Conservation (phyloP, 2,888 invertebrate species). For the Diarsia mendica region DNA sequence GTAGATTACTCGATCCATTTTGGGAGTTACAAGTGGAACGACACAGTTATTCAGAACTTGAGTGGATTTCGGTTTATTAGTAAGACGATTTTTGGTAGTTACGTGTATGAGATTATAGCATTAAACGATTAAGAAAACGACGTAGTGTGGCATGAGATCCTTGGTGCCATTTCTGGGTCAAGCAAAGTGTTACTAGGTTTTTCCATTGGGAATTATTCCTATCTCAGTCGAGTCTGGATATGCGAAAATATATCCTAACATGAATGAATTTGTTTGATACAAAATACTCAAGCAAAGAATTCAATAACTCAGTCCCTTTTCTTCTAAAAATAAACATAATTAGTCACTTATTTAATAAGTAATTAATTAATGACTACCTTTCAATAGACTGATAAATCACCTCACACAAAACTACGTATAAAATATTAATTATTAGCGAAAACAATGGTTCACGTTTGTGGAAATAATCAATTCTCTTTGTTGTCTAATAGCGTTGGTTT, state of each 20-base stretch:
- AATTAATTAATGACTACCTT: slow-evolving; percentile 31
- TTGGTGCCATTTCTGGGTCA: too few species aligned
- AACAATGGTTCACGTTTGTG: slow-evolving; percentile 70
- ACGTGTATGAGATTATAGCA: neutral
- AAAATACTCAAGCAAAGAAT: neutral
- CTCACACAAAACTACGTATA: slow-evolving; percentile 31
- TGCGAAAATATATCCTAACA: neutral
- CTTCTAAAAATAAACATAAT: slow-evolving; percentile 15
- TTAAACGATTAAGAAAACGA: neutral
- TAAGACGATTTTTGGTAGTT: neutral
- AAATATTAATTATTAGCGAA: slow-evolving; percentile 61
- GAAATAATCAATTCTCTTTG: slow-evolving; percentile 79
- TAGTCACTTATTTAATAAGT: slow-evolving; percentile 11
- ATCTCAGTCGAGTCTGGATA: too few species aligned
- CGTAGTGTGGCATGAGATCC: neutral
- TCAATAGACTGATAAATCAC: slow-evolving; percentile 49
- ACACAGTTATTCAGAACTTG: slow-evolving; percentile 30
- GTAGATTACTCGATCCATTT: slow-evolving; percentile 61
- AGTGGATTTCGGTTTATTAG: neutral
- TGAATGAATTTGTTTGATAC: neutral
- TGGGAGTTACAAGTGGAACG: slow-evolving; percentile 44
- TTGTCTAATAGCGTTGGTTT: slow-evolving; percentile 76
- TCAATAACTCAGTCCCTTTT: neutral
- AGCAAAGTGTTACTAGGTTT: too few species aligned
- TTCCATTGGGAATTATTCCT: too few species aligned